Evolutionary conservation across 2,888 invertebrate species (phyloP).

Genomic region (Cacoxenus indagator): DNA sequence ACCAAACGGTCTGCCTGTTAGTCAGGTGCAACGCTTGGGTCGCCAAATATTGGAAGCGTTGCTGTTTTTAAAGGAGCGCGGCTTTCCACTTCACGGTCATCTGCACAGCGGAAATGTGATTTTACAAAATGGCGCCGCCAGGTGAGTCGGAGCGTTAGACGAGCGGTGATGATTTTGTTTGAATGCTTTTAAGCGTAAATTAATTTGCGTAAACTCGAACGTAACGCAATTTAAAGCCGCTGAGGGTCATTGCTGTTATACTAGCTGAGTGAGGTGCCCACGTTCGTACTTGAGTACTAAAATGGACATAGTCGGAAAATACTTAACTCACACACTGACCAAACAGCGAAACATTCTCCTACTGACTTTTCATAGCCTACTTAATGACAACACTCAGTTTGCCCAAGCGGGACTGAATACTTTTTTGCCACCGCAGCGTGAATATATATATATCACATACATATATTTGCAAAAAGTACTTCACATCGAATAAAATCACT

Average conservation of each 20-base stretch:
- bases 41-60: constrained; percentile 90
- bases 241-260: too few species aligned
- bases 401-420: too few species aligned
- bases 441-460: too few species aligned
- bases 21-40: constrained; percentile 88
- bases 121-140: constrained; percentile 91
- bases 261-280: too few species aligned
- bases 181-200: constrained; percentile 26
- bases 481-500: constrained; percentile 37
- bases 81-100: constrained; percentile 89
- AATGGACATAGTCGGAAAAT: too few species aligned
- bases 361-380: too few species aligned
- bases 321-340: too few species aligned
- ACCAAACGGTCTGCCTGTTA: constrained; percentile 80
- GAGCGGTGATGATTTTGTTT: constrained; percentile 6
- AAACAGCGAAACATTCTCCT: too few species aligned
- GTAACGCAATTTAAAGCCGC: not conserved
- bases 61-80: constrained; percentile 85
- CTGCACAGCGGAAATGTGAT: constrained; percentile 93
- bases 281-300: too few species aligned
- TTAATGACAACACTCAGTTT: too few species aligned
- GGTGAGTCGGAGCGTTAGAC: too few species aligned
- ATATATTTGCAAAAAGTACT: not conserved
- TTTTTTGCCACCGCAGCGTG: too few species aligned
- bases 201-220: constrained; percentile 23